Percentiles rank a stretch among this genome's conserved stretches.
Evolutionary conservation across 2,113 vertebrate genomes (phyloP).

Genomic region (Caloenas nicobarica): DNA sequence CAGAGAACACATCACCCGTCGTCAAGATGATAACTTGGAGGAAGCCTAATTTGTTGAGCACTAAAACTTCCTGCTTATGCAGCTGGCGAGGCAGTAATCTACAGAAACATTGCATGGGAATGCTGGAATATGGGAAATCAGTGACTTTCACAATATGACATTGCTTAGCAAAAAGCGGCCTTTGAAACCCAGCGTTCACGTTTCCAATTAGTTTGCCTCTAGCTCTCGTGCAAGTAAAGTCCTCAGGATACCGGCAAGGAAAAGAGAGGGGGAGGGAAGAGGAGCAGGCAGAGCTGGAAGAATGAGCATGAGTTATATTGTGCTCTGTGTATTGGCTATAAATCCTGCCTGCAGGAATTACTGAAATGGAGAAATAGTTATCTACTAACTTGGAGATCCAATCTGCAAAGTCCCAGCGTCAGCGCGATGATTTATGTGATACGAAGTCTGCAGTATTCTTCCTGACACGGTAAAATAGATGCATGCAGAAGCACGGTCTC

Average conservation of each 20-base stretch:
- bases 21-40: neutral
- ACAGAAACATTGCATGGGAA: neutral
- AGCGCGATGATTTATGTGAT: neutral
- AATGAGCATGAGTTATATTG: neutral
- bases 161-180: conserved; percentile 12
- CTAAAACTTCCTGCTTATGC: conserved; percentile 31
- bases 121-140: conserved; percentile 3
- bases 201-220: conserved; percentile 39
- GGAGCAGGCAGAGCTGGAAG: conserved; percentile 3
- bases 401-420: neutral
- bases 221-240: conserved; percentile 1
- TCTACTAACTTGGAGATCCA: neutral
- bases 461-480: neutral
- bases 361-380: conserved; percentile 46
- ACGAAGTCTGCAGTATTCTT: neutral
- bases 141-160: conserved; percentile 26
- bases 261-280: neutral
- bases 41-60: conserved; percentile 36
- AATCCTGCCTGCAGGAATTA: conserved; percentile 38
- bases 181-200: conserved; percentile 5
- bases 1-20: neutral
- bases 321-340: neutral
- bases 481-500: neutral
- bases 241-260: neutral
- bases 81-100: neutral